Conservation (phyloP, 2,113 vertebrate species). For the Sminthopsis crassicaudata region DNA sequence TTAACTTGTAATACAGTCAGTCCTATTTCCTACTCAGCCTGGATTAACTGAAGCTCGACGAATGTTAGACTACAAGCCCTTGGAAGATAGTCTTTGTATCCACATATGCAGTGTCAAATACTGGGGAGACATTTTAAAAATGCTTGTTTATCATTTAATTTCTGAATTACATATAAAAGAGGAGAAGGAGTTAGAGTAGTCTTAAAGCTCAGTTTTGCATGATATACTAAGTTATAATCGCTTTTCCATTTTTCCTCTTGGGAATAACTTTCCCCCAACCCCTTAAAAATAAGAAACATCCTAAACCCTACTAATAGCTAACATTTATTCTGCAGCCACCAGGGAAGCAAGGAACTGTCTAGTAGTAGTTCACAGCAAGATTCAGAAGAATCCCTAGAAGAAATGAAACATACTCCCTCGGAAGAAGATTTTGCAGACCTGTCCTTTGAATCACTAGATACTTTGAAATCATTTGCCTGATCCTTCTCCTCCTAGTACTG, state of each 20-base stretch:
- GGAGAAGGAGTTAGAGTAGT: not conserved
- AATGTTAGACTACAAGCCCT: not conserved
- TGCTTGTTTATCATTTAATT: not conserved
- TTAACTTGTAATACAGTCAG: not conserved
- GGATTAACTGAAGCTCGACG: not conserved
- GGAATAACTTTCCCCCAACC: not conserved
- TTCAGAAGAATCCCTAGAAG: conserved; percentile 56
- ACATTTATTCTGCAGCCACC: conserved; percentile 66
- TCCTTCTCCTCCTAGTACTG: not conserved
- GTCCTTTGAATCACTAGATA: conserved; percentile 30
- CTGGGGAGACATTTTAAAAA: not conserved
- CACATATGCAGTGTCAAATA: not conserved
- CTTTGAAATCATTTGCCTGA: conserved; percentile 41
- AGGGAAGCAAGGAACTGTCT: conserved; percentile 43
- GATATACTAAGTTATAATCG: not conserved
- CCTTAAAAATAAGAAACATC: not conserved
- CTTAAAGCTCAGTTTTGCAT: not conserved
- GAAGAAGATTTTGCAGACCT: conserved; percentile 17
- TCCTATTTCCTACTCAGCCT: not conserved
- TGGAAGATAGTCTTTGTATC: not conserved
- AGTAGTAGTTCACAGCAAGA: conserved; percentile 47
- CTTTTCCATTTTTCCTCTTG: not conserved
- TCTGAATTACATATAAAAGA: not conserved
- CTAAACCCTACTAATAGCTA: not conserved
- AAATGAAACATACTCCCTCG: conserved; percentile 8